Conservation (phyloP, 2,797 vertebrate genomes). For the Labroides dimidiatus region DNA sequence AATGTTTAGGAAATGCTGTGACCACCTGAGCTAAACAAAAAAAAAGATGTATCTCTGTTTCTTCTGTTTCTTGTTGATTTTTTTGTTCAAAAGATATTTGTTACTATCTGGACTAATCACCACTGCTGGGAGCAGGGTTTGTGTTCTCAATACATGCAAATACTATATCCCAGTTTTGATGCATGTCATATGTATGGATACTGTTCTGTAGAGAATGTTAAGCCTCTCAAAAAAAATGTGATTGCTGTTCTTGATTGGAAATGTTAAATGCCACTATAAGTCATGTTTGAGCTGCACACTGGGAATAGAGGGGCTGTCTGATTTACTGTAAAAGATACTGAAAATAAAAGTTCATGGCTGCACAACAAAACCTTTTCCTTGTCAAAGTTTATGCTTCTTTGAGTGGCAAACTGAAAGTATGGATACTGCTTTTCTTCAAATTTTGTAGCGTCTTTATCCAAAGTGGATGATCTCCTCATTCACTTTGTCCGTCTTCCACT, state of each 20-base stretch:
- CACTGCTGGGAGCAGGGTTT: not conserved
- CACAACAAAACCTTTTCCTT: not conserved
- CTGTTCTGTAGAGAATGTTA: slow-evolving; percentile 16
- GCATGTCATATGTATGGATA: not conserved
- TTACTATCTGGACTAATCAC: not conserved
- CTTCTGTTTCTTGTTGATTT: not conserved
- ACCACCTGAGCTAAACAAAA: slow-evolving; percentile 12
- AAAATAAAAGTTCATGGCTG: slow-evolving; percentile 37
- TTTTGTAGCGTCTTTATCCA: too few species aligned
- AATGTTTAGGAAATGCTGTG: slow-evolving; percentile 8
- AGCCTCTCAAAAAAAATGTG: not conserved
- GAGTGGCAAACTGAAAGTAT: too few species aligned
- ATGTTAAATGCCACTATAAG: slow-evolving; percentile 1
- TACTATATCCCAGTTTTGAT: not conserved
- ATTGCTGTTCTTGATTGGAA: not conserved
- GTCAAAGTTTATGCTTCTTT: not conserved
- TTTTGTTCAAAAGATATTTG: too few species aligned
- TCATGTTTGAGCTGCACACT: slow-evolving; percentile 19
- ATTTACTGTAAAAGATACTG: slow-evolving; percentile 6
- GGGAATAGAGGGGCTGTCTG: slow-evolving; percentile 8
- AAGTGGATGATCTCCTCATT: too few species aligned
- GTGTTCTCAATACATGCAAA: slow-evolving; percentile 6
- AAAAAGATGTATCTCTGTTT: too few species aligned
- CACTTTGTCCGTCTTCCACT: too few species aligned
- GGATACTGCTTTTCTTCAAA: not conserved